Evolutionary conservation across 2,113 vertebrate species (phyloP).

Genomic region (Albula goreensis): DNA sequence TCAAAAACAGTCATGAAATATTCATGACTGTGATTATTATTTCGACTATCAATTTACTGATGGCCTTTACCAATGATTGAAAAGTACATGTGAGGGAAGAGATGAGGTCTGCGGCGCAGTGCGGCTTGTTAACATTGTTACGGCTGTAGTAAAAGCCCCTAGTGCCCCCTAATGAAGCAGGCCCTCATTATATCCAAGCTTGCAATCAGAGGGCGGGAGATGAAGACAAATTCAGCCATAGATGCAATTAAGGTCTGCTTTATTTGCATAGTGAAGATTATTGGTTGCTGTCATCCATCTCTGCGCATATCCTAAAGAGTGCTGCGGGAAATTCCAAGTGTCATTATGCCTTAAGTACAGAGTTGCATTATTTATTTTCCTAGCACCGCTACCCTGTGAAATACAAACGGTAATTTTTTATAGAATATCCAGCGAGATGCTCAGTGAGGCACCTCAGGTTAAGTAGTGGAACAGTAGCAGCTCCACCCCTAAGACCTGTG

Average conservation of each 20-base stretch:
- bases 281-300: not conserved
- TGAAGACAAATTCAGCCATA: conserved; percentile 7
- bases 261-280: not conserved
- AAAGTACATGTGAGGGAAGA: not conserved
- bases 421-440: not conserved
- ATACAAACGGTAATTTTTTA: not conserved
- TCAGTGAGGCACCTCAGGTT: too few species aligned
- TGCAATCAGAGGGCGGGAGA: not conserved
- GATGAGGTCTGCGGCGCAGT: not conserved
- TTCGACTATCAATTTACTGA: not conserved
- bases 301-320: not conserved
- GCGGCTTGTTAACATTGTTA: not conserved
- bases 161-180: not conserved
- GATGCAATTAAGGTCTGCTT: not conserved
- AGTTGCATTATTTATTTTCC: not conserved
- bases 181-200: not conserved
- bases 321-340: not conserved
- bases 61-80: not conserved
- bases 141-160: not conserved
- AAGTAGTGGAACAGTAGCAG: not conserved
- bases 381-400: not conserved
- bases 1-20: not conserved
- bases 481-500: not conserved
- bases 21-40: not conserved
- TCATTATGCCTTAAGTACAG: conserved; percentile 8